Base-by-base conservation (phyloP, 2,797 vertebrate genomes). In the Lutjanus argentimaculatus region DNA sequence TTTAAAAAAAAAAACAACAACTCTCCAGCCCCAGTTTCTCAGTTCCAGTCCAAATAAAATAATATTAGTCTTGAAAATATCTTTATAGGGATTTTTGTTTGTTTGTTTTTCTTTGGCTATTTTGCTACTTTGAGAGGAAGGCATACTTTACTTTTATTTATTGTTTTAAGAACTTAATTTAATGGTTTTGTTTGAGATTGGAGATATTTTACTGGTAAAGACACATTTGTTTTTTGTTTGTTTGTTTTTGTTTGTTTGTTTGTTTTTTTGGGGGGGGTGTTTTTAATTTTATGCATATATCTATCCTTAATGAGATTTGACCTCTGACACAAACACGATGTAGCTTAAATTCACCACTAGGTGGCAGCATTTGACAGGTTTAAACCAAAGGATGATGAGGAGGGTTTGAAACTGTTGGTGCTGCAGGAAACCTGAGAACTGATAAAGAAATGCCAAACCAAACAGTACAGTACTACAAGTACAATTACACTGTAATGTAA, bases 301-400 rank as follows among this genome's bases (percentile, higher is more conserved):
- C 7, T 30, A 13, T 57, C 30, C 55, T 61, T 16, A 58, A 19
- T 40, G 30, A 40, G 11, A 59, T 64, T 36, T 66, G 64, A 16
- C 46, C 8, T 63, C 8, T 17, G 21, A 53, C 1, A 19, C 17
- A 16, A 48, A 51, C 14, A 22, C 40, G 43, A 2, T 14, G 30
- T 69, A 0, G 8, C 3, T 16, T 0, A 0, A 3, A 22, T 11
- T 2, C 7, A 56, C 75, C 92, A 58, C 86, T 84, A 92, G 92
- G 77, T 83, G 81, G 88, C 63, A 75, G 77, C 70, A 72, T 67
- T 56, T 12, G 52, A 70, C 43, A 59, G 63, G 42, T 53, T 80
- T 83, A 72, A 40, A 74, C 1, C 13, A 17, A 36, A 68, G 4
- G 4, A 2, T 0, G 6, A 6, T 1, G 12, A 6, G 11, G n/a